A percentile compares a stretch with the other conserved stretches of the same genome.
These are phyloP conservation scores for Caenorhabditis panamensis DNA, from an alignment of 2,888 invertebrate species.

Conservation along the genomic window DNA sequence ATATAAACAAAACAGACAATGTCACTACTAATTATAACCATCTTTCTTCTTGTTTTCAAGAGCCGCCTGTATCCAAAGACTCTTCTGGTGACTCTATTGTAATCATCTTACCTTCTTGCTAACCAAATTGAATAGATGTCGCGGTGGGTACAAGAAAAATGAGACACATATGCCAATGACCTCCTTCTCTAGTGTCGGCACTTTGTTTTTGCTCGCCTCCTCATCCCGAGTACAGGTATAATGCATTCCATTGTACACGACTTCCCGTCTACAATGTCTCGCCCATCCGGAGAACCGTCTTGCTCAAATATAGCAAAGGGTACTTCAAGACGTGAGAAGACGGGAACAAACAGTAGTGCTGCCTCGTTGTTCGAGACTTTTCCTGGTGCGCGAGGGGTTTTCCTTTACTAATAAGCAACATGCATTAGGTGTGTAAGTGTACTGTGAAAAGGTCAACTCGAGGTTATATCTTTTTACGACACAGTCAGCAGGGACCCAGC, in stretches of 20 bases:
- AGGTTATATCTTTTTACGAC: conserved; percentile 56
- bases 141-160: conserved; percentile 42
- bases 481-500: conserved; percentile 22
- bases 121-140: conserved; percentile 54
- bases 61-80: conserved; percentile 52
- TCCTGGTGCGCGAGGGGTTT: conserved; percentile 28
- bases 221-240: conserved; percentile 51
- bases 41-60: conserved; percentile 44
- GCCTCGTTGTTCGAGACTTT: conserved; percentile 8
- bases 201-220: conserved; percentile 56
- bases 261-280: conserved; percentile 50
- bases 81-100: conserved; percentile 57
- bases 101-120: conserved; percentile 52
- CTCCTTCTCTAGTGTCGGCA: conserved; percentile 54
- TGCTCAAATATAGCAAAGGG: conserved; percentile 52
- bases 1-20: conserved; percentile 25
- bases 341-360: conserved; percentile 14
- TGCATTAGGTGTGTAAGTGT: conserved; percentile 33
- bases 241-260: conserved; percentile 63
- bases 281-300: conserved; percentile 44
- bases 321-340: conserved; percentile 33
- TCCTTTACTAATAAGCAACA: conserved; percentile 45
- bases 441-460: conserved; percentile 48
- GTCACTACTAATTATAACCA: conserved; percentile 31
- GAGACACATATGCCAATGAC: conserved; percentile 58